phyloP scores from a whole-genome alignment of 2,888 invertebrate genomes.

The Catonia carolina region DNA sequence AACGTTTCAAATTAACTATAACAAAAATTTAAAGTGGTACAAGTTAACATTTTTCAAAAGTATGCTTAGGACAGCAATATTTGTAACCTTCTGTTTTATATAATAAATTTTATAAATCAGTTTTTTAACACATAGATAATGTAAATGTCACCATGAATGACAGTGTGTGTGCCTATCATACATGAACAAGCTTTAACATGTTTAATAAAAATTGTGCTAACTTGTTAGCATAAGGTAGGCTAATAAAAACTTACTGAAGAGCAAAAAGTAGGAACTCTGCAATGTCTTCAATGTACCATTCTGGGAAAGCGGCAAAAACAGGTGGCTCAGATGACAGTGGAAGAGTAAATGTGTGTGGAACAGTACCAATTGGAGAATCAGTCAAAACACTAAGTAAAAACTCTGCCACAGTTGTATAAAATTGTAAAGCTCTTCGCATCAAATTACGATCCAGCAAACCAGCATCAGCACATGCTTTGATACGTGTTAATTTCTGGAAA shows the following conservation, averaged over 20 bases:
- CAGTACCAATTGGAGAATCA: conserved; percentile 43
- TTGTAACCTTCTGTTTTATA: no score
- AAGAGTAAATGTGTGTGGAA: conserved; percentile 42
- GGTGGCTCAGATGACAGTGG: conserved; percentile 57
- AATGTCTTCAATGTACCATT: conserved; percentile 96
- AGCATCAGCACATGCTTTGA: conserved; percentile 88
- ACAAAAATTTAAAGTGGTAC: no score
- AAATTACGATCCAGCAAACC: conserved; percentile 79
- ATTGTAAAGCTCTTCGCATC: conserved; percentile 73
- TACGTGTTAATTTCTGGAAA: conserved; percentile 41
- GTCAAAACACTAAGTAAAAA: conserved; percentile 63
- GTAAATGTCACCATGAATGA: no score
- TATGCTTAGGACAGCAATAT: no score
- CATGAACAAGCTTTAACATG: no score
- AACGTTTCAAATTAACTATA: no score
- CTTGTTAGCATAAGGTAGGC: no score
- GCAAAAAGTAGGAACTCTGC: conserved; percentile 92
- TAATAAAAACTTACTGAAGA: conserved; percentile 66
- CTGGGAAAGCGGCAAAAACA: conserved; percentile 85
- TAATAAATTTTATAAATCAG: no score
- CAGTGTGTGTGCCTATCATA: no score
- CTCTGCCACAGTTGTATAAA: conserved; percentile 80
- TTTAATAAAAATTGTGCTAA: no score
- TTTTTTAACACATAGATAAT: no score
- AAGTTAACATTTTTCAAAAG: no score